A percentile compares a stretch with the other conserved stretches of the same genome.
Evolutionary conservation across 1,140 invertebrate genomes (phyloP).

Genomic region (Eumaeus atala): DNA sequence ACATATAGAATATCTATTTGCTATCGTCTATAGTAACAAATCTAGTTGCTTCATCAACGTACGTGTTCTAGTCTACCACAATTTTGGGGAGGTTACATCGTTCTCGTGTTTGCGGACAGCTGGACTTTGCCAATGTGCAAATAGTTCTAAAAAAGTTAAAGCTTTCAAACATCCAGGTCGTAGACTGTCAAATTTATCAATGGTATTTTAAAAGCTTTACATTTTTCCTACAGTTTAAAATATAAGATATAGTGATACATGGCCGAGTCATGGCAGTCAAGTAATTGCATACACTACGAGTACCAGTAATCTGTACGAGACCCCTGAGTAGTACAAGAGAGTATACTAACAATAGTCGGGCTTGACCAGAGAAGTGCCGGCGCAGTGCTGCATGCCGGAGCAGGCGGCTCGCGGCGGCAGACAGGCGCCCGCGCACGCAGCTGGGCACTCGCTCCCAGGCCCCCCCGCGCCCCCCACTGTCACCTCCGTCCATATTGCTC

Average conservation of each 20-base stretch:
- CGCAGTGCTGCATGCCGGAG: slow-evolving; percentile 61
- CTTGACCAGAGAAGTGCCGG: slow-evolving; percentile 28
- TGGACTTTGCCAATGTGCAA: slow-evolving; percentile 7
- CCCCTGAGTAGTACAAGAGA: slow-evolving; percentile 1
- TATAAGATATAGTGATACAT: no score
- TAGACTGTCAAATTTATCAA: no score
- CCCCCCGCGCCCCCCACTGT: slow-evolving; percentile 85
- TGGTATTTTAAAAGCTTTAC: no score
- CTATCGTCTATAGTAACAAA: background rate
- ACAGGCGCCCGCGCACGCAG: slow-evolving; percentile 48
- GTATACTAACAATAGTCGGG: slow-evolving; percentile 60
- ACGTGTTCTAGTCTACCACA: slow-evolving; percentile 6
- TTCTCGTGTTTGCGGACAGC: slow-evolving; percentile 1
- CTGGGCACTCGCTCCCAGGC: slow-evolving; percentile 85
- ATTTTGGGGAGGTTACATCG: background rate
- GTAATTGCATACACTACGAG: no score
- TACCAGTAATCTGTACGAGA: background rate
- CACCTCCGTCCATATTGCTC: slow-evolving; percentile 92
- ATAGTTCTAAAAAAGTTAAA: slow-evolving; percentile 3
- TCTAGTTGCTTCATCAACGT: slow-evolving; percentile 1
- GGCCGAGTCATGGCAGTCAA: no score
- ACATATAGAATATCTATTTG: slow-evolving; percentile 10
- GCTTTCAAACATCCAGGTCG: background rate
- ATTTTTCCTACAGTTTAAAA: no score
- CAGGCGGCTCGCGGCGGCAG: slow-evolving; percentile 52